A percentile compares a stretch with the other conserved stretches of the same genome.
Conservation (phyloP, 2,113 vertebrate genomes). For the Lipophrys pholis region DNA sequence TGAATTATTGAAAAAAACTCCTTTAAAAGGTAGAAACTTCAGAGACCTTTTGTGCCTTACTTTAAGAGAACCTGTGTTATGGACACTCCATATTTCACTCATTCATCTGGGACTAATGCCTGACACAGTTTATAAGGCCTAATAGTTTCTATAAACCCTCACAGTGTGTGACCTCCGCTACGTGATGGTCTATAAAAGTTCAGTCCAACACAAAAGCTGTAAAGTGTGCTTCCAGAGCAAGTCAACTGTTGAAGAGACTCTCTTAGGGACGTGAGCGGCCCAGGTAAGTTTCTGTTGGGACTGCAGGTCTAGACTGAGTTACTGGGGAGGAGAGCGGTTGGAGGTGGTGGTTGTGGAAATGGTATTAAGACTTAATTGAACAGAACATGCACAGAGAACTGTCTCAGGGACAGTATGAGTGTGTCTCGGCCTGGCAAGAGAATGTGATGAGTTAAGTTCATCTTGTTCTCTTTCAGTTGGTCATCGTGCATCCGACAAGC, state of each 20-base stretch:
- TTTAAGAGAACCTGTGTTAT: conserved; percentile 2
- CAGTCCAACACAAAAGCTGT: conserved; percentile 6
- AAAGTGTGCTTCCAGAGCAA: conserved; percentile 31
- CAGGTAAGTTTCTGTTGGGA: conserved; percentile 27
- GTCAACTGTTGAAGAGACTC: not conserved
- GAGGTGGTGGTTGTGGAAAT: not conserved
- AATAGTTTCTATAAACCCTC: conserved; percentile 32
- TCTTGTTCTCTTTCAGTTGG: not conserved
- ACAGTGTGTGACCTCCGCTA: conserved; percentile 40
- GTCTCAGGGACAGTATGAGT: conserved; percentile 6
- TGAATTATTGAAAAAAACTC: too few relatives aligned
- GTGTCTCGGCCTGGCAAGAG: conserved; percentile 2
- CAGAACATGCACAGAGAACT: conserved; percentile 35
- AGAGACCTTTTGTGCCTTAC: not conserved
- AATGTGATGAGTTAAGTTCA: conserved; percentile 3
- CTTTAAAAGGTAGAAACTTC: not conserved
- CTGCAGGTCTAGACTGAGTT: not conserved
- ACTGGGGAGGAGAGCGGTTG: conserved; percentile 10
- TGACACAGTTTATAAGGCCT: conserved; percentile 63
- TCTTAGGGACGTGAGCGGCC: conserved; percentile 2
- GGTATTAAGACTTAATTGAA: conserved; percentile 37
- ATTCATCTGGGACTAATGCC: conserved; percentile 60
- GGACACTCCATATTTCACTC: conserved; percentile 26
- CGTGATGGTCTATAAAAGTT: conserved; percentile 58
- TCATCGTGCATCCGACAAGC: too few relatives aligned